These are phyloP conservation scores for Esox niger DNA, from an alignment of 2,113 vertebrate species.

Conservation along the genomic window DNA sequence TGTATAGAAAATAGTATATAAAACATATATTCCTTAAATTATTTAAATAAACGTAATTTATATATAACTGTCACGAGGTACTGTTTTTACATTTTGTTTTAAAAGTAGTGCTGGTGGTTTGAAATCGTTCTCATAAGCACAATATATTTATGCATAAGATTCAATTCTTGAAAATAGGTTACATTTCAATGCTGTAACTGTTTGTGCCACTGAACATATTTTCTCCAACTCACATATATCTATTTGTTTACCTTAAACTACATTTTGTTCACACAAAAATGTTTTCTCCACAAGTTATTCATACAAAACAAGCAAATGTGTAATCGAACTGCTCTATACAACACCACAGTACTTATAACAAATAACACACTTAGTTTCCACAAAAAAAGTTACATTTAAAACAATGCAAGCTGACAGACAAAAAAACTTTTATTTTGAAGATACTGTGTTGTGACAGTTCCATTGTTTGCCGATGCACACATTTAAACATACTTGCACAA, in stretches of 20 bases:
- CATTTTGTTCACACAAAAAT: conserved; percentile 72
- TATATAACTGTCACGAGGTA: conserved; percentile 80
- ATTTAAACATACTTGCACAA: conserved; percentile 78
- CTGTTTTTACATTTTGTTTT: conserved; percentile 74
- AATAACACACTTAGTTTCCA: conserved; percentile 76
- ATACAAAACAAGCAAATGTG: conserved; percentile 79
- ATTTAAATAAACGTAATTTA: conserved; percentile 82
- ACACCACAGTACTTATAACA: conserved; percentile 73
- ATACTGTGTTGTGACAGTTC: conserved; percentile 76
- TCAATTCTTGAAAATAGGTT: conserved; percentile 77
- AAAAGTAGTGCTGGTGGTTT: conserved; percentile 81
- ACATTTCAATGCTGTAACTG: conserved; percentile 81
- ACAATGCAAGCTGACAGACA: conserved; percentile 80
- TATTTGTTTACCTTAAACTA: conserved; percentile 63
- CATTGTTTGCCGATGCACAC: conserved; percentile 76
- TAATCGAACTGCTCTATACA: conserved; percentile 77
- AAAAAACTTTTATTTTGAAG: conserved; percentile 73
- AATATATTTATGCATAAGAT: conserved; percentile 82
- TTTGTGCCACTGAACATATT: conserved; percentile 68
- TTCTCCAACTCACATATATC: conserved; percentile 63
- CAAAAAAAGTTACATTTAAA: conserved; percentile 79
- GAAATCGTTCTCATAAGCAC: conserved; percentile 79
- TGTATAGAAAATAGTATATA: conserved; percentile 84
- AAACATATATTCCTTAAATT: conserved; percentile 83
- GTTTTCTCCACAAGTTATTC: conserved; percentile 74